These are phyloP conservation scores for Mionectes macconnelli DNA, from an alignment of 2,113 vertebrate species.

Conservation along the genomic window DNA sequence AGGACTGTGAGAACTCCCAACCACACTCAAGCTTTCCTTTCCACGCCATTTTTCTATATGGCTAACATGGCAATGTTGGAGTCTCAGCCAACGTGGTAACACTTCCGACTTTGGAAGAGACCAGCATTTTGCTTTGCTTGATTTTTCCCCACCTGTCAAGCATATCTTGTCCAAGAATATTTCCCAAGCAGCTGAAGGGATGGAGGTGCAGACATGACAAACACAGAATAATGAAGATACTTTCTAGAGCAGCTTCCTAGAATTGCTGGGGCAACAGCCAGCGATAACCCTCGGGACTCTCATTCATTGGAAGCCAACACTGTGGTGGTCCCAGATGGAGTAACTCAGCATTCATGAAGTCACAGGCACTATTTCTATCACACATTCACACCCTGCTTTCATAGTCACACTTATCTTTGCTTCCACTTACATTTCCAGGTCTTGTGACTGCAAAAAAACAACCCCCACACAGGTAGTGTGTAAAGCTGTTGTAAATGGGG, in stretches of 20 bases:
- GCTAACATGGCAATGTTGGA: slow-evolving; percentile 31
- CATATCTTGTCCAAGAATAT: slow-evolving; percentile 37
- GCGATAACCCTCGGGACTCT: neutral
- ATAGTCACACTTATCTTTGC: neutral
- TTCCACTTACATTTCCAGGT: neutral
- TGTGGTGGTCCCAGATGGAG: neutral
- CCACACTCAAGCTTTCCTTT: slow-evolving; percentile 32
- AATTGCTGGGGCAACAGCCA: slow-evolving; percentile 17
- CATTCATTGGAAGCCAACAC: slow-evolving; percentile 17
- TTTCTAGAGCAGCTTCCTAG: neutral
- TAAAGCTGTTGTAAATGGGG: neutral
- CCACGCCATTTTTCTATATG: slow-evolving; percentile 62
- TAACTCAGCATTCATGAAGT: slow-evolving; percentile 24
- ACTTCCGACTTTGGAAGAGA: slow-evolving; percentile 12
- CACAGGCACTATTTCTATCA: neutral
- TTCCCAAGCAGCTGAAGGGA: slow-evolving; percentile 35
- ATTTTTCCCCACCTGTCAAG: slow-evolving; percentile 33
- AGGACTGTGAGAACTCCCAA: slow-evolving; percentile 60
- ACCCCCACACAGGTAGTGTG: neutral
- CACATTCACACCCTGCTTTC: neutral
- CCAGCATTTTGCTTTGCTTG: slow-evolving; percentile 12
- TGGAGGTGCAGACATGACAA: slow-evolving; percentile 16
- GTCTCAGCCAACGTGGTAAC: neutral
- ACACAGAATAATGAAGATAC: neutral
- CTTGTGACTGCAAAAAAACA: neutral